Evolutionary conservation across 2,888 invertebrate genomes (phyloP).

Genomic region (Phaedon cochleariae): DNA sequence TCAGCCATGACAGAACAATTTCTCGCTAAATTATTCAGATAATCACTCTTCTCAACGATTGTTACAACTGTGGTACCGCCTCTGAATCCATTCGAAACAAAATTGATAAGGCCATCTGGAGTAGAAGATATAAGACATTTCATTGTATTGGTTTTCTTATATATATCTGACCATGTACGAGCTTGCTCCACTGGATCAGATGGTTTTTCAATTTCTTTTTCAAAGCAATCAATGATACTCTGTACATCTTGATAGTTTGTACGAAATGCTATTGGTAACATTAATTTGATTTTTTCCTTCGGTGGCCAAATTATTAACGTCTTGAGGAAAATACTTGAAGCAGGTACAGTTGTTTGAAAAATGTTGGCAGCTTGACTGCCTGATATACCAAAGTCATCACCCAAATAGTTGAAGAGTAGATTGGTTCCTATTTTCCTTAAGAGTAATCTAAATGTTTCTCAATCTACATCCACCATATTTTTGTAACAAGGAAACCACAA

Average conservation of each 20-base stretch:
- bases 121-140: slow-evolving; percentile 21
- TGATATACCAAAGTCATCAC: too few relatives aligned
- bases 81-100: slow-evolving; percentile 18
- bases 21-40: slow-evolving; percentile 3
- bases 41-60: slow-evolving; percentile 12
- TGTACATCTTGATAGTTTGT: slow-evolving; percentile 19
- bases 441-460: too few relatives aligned
- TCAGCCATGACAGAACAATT: slow-evolving; percentile 18
- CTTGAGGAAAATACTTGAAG: too few relatives aligned
- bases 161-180: slow-evolving; percentile 25
- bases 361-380: too few relatives aligned
- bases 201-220: slow-evolving; percentile 33
- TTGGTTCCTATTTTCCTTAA: too few relatives aligned
- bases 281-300: background rate
- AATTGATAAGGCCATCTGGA: slow-evolving; percentile 22
- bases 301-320: background rate
- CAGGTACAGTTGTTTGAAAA: too few relatives aligned
- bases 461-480: too few relatives aligned
- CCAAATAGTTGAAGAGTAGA: too few relatives aligned
- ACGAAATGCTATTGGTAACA: slow-evolving; percentile 27
- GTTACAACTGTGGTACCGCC: slow-evolving; percentile 6
- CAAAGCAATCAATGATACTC: slow-evolving; percentile 34
- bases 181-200: slow-evolving; percentile 28
- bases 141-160: slow-evolving; percentile 19
- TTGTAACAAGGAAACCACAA: too few relatives aligned